Conservation (phyloP, 2,113 vertebrate genomes). For the Columba livia region DNA sequence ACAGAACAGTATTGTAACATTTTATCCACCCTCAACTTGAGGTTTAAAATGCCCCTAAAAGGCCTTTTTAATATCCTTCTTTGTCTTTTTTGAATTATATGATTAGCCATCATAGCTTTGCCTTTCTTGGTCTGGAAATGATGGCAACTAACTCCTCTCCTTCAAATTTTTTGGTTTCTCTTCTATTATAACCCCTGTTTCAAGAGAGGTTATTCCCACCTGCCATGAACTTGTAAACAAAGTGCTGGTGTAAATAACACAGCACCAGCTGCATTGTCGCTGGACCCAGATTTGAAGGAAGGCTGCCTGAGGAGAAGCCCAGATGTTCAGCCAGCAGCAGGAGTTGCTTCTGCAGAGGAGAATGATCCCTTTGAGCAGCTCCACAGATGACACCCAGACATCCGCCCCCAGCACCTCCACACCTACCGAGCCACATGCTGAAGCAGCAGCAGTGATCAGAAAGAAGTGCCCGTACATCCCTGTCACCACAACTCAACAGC, state of each 20-base stretch:
- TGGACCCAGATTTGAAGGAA: neutral
- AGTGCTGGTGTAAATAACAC: neutral
- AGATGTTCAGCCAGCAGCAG: neutral
- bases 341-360: neutral
- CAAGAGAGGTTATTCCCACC: neutral
- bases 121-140: neutral
- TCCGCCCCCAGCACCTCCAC: neutral
- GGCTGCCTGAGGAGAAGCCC: neutral
- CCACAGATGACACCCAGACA: neutral
- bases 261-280: neutral
- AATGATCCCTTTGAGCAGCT: neutral
- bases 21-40: neutral
- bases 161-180: neutral
- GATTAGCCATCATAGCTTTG: neutral
- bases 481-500: neutral
- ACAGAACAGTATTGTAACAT: neutral
- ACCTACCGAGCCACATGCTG: neutral
- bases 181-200: constrained; percentile 21
- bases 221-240: neutral
- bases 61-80: neutral
- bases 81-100: neutral
- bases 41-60: neutral
- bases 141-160: neutral
- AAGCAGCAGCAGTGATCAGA: neutral
- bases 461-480: neutral